Evolutionary conservation across 2,888 invertebrate species (phyloP), one percentile per base, ranked within the genome.

Genomic region (Ptychoptera albimana): DNA sequence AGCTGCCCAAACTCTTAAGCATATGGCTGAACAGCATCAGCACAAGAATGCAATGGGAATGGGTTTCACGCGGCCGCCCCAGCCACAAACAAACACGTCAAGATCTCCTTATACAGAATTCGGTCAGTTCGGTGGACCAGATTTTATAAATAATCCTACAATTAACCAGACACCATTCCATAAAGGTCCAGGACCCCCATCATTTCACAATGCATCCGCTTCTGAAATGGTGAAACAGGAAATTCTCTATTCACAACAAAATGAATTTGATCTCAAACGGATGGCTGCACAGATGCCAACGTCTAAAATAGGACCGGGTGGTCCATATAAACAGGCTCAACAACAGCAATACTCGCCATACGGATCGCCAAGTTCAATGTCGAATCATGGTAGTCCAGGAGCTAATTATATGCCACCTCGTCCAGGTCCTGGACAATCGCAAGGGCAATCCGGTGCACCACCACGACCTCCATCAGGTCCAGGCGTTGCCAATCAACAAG

Each of bases 1-100:
- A 16, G 94, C 94, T 1, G 92, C 93, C 41, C 91, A 93, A 68
- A 93, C 92, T 1, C 70, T 94, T 43, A 93, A 93, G 61, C 92
- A 93, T 58, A 92, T 93, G 92, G 93, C 93, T 35, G 92, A 93
- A 61, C 93, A 93, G 63, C 93, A 93, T 66, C 92, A 92, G 67
- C 88, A 87, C 65, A 82, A 83, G 60, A 77, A 74, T 51, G 79
- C 77, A 52, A 70, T 79, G 60, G 81, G 82, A 2, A 68, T 77
- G 63, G 63, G 57, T 41, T 73, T 72, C 60, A 74, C 67, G 60
- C 62, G 55, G 2, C 63, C 65, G 2, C 61, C 62, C 53, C 61
- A 63, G 23, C 61, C 60, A 40, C 77, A 63, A 70, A 74, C 56
- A 69, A 69, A 56, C 70, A 70, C 54, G 69, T 69, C 13, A 69